Evolutionary conservation across 2,797 vertebrate species (phyloP), one percentile per base, ranked within the genome.

Genomic region (Takifugu rubripes): DNA sequence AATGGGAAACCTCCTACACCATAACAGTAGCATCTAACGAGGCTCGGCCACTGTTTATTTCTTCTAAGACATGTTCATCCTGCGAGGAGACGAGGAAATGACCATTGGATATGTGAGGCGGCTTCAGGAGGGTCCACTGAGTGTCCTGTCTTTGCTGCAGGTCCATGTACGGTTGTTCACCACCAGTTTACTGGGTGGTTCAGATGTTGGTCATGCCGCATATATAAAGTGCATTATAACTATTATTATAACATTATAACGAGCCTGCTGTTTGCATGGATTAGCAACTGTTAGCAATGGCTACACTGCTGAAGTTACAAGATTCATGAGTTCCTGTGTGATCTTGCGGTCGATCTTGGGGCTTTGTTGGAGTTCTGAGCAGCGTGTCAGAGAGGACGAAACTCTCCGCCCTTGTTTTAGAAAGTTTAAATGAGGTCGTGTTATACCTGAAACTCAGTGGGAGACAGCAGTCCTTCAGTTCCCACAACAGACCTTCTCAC

Each of bases 391-490:
- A 66, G 64, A 76, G 64, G 63, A 57, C 62, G 59, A 47, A 57
- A 61, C 68, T 62, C 66, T 61, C 57, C 44, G 50, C 56, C 10
- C 5, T 55, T 73, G 66, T 56, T 56, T 56, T 42, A 14, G 45
- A 48, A 49, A 63, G 71, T 77, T 82, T 82, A 77, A 78, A 84
- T 68, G 74, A 72, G 70, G 60, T 71, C 55, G 49, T 64, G 76
- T 66, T 73, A 78, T 75, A 21, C 21, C 21, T 21, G 21, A 21
- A 21, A 21, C 81, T 63, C 56, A 66, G 80, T 85, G 84, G 82
- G 82, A 83, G 79, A 79, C 59, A 52, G 21, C 61, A 10, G 49
- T 49, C 74, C 66, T 70, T 44, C 43, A 42, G 75, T 84, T 84
- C 84, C 77, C 80, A 79, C 71, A 75, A 72, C 71, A 61, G 48